phyloP scores from a whole-genome alignment of 2,797 vertebrate genomes.

The Coregonus suidteri region DNA sequence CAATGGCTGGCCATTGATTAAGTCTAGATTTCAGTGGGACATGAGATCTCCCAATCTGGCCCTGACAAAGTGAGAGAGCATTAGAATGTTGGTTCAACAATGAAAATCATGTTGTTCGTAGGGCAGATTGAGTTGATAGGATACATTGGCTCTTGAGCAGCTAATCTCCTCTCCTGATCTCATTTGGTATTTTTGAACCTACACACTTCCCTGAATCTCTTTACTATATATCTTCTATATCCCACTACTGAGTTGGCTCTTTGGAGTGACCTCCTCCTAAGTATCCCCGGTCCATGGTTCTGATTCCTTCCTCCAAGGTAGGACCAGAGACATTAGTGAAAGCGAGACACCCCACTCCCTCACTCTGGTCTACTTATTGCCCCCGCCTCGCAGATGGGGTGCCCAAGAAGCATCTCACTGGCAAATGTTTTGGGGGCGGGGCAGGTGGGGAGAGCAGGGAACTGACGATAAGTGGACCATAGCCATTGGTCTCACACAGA shows the following conservation, averaged over 20 bases:
- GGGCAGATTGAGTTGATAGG: not conserved
- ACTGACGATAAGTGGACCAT: no score
- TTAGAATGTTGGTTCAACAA: not conserved
- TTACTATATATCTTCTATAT: no score
- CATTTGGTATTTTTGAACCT: not conserved
- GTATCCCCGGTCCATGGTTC: not conserved
- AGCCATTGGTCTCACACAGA: no score
- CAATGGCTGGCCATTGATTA: not conserved
- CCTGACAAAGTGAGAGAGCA: not conserved
- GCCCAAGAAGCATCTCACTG: no score
- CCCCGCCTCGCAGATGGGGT: no score
- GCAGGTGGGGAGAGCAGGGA: no score
- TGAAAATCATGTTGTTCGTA: not conserved
- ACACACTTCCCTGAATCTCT: no score
- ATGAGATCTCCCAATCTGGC: not conserved
- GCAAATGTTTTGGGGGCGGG: no score
- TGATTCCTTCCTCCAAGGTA: slow-evolving; percentile 22
- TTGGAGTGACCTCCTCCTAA: no score
- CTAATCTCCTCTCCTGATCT: not conserved
- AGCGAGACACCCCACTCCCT: no score
- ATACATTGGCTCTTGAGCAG: not conserved
- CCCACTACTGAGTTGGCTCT: no score
- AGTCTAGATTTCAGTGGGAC: not conserved
- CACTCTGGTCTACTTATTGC: no score
- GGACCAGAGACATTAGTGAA: not conserved